phyloP scores from a whole-genome alignment of 2,888 invertebrate species.

The Caenorhabditis macrosperma region DNA sequence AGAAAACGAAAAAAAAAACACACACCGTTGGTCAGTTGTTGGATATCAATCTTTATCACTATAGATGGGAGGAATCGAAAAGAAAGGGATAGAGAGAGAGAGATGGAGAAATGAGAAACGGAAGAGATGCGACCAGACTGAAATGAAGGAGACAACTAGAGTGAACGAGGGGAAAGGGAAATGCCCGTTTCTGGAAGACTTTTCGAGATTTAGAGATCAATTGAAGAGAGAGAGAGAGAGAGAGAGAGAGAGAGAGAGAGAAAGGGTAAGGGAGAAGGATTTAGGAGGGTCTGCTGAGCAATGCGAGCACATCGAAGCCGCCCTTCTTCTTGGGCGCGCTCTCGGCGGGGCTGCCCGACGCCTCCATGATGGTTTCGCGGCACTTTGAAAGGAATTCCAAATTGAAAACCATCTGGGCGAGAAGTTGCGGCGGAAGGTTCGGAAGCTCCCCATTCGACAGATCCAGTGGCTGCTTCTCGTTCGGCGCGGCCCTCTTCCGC shows the following conservation, averaged over 20 bases:
- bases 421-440: not conserved
- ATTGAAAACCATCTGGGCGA: not conserved
- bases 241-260: slow-evolving; percentile 11
- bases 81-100: not conserved
- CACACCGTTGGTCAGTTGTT: too few species aligned
- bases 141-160: not conserved
- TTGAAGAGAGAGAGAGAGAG: not conserved
- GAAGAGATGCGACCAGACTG: not conserved
- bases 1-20: too few species aligned
- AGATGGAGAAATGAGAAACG: not conserved
- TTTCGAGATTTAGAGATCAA: not conserved
- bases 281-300: slow-evolving; percentile 18
- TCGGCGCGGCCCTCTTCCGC: not conserved
- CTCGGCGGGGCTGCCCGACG: slow-evolving; percentile 11
- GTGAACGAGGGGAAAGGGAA: not conserved
- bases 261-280: not conserved
- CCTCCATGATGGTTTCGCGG: not conserved
- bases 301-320: slow-evolving; percentile 71
- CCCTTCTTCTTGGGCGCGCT: slow-evolving; percentile 49
- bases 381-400: not conserved
- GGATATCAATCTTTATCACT: too few species aligned
- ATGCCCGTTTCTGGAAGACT: not conserved
- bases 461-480: not conserved
- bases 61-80: not conserved
- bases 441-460: not conserved